These are phyloP conservation scores for Pilophorus perplexus DNA, from an alignment of 2,888 invertebrate genomes.

Conservation along the genomic window DNA sequence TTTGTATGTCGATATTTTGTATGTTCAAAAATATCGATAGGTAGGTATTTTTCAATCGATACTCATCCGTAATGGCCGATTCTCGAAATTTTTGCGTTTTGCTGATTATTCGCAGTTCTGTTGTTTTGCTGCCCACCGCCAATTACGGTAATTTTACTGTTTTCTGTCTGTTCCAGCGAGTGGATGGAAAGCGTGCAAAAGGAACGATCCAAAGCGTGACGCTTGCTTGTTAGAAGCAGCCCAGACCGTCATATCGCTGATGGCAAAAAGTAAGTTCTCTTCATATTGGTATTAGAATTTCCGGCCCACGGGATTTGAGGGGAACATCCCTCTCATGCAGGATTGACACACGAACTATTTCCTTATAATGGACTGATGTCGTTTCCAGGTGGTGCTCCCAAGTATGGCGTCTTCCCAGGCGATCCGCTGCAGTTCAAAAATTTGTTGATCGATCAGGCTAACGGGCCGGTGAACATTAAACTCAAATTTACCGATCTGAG, in stretches of 20 bases:
- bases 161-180: slow-evolving; percentile 15
- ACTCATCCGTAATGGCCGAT: no score
- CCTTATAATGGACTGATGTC: not conserved
- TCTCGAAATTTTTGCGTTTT: no score
- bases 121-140: no score
- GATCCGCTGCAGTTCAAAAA: slow-evolving; percentile 25
- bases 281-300: no score
- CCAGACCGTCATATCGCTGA: not conserved
- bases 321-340: not conserved
- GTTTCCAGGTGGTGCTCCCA: slow-evolving; percentile 2
- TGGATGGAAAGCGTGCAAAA: slow-evolving; percentile 31
- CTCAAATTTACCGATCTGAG: slow-evolving; percentile 5
- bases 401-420: slow-evolving; percentile 17
- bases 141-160: no score
- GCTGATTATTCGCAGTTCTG: no score
- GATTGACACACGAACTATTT: not conserved
- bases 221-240: slow-evolving; percentile 10
- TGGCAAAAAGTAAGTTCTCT: slow-evolving; percentile 24
- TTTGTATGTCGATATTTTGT: no score
- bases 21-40: no score
- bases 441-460: slow-evolving; percentile 15
- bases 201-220: not conserved
- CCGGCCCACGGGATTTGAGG: not conserved
- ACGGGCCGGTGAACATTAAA: slow-evolving; percentile 30
- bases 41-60: no score